These are phyloP conservation scores for Gopherus flavomarginatus DNA, from an alignment of 2,113 vertebrate genomes.

Conservation along the genomic window DNA sequence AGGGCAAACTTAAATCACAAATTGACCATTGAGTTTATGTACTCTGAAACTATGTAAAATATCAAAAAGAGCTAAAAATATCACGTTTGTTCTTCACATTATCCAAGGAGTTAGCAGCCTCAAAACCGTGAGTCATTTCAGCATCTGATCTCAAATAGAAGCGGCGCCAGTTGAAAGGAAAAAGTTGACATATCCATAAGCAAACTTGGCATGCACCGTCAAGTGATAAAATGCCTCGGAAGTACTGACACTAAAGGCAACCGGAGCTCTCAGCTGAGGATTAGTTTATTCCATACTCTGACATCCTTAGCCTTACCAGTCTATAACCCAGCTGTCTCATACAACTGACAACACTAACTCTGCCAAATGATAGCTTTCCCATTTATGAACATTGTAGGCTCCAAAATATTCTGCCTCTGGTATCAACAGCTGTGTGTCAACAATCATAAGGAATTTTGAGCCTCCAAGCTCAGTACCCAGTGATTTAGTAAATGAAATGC, in stretches of 20 bases:
- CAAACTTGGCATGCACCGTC: neutral
- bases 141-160: neutral
- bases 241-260: slow-evolving; percentile 3
- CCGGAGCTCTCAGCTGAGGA: neutral
- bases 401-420: neutral
- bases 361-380: neutral
- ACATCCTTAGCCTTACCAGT: neutral
- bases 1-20: neutral
- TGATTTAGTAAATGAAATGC: slow-evolving; percentile 5
- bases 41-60: slow-evolving; percentile 1
- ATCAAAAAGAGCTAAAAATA: neutral
- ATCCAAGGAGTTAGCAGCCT: neutral
- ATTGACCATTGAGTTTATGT: neutral
- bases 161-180: neutral
- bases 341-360: neutral
- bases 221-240: slow-evolving; percentile 27
- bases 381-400: neutral
- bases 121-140: neutral
- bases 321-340: neutral
- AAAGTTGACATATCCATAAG: neutral
- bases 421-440: neutral
- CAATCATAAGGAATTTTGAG: neutral
- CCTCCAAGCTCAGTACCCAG: neutral
- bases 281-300: slow-evolving; percentile 21
- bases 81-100: neutral